phyloP scores from a whole-genome alignment of 92 coral and sea anemone species.

The Heteractis magnifica region DNA sequence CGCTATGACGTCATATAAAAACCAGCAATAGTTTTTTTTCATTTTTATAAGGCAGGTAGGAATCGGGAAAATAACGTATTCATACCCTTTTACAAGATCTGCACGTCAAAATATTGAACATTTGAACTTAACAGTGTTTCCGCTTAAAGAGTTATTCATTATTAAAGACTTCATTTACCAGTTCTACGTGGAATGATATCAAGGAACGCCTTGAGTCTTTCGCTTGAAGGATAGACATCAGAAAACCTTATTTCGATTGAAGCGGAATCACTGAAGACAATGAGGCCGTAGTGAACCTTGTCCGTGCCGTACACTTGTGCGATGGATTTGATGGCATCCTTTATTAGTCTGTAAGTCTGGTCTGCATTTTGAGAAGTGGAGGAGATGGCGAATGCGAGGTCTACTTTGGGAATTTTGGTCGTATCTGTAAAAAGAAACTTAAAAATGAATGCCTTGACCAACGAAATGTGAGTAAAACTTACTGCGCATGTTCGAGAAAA shows the following conservation, averaged over 20 bases:
- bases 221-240: conserved; percentile 10
- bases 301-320: conserved; percentile 28
- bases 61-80: no score
- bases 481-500: no score
- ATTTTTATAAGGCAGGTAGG: no score
- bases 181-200: conserved; percentile 46
- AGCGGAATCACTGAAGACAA: conserved; percentile 28
- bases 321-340: conserved; percentile 29
- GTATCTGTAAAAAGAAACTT: conserved; percentile 31
- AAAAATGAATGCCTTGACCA: neutral
- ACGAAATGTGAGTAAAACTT: no score
- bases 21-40: no score
- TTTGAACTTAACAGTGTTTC: no score
- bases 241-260: conserved; percentile 16
- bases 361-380: conserved; percentile 36
- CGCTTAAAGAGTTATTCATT: no score
- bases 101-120: no score
- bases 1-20: no score
- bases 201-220: conserved; percentile 30
- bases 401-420: conserved; percentile 42
- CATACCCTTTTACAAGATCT: no score
- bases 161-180: conserved; percentile 4
- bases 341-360: conserved; percentile 32
- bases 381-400: conserved; percentile 47
- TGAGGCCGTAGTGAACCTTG: conserved; percentile 35